A percentile compares a stretch with the other conserved stretches of the same genome.
Evolutionary conservation across 2,888 invertebrate genomes (phyloP).

Genomic region (Philereme vetulata): DNA sequence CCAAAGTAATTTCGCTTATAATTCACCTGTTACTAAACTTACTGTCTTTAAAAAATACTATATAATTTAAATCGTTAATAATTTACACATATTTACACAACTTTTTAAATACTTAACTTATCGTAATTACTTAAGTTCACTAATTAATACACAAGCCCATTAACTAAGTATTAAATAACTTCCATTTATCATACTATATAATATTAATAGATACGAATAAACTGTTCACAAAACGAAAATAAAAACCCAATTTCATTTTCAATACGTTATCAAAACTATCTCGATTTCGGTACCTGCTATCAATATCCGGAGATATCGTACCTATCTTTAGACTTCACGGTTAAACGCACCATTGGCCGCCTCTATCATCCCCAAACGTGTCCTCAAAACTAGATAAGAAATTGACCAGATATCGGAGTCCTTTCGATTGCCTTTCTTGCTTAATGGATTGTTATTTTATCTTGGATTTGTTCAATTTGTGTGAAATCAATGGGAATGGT

Average conservation of each 20-base stretch:
- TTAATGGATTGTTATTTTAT: conserved; percentile 51
- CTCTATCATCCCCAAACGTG: conserved; percentile 64
- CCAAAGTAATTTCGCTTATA: no score
- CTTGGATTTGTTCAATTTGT: conserved; percentile 41
- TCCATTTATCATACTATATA: no score
- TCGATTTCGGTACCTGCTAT: conserved; percentile 73
- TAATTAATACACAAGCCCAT: no score
- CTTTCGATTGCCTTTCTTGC: conserved; percentile 51
- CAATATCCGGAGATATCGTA: conserved; percentile 72
- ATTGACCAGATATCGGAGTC: conserved; percentile 69
- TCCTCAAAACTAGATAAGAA: conserved; percentile 73
- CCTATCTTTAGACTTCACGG: conserved; percentile 80
- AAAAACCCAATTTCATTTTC: conserved; percentile 51
- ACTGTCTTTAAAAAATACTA: no score
- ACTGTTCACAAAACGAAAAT: conserved; percentile 49
- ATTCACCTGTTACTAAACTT: no score
- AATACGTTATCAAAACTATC: conserved; percentile 70
- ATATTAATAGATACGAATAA: neutral
- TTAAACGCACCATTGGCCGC: conserved; percentile 74
- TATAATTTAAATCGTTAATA: no score
- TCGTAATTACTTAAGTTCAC: no score
- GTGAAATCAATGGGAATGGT: conserved; percentile 40
- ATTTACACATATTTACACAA: no score
- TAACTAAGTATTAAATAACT: no score
- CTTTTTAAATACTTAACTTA: no score